These are phyloP conservation scores for Myotis myotis DNA, from an alignment of 2,797 vertebrate species.

Conservation along the genomic window DNA sequence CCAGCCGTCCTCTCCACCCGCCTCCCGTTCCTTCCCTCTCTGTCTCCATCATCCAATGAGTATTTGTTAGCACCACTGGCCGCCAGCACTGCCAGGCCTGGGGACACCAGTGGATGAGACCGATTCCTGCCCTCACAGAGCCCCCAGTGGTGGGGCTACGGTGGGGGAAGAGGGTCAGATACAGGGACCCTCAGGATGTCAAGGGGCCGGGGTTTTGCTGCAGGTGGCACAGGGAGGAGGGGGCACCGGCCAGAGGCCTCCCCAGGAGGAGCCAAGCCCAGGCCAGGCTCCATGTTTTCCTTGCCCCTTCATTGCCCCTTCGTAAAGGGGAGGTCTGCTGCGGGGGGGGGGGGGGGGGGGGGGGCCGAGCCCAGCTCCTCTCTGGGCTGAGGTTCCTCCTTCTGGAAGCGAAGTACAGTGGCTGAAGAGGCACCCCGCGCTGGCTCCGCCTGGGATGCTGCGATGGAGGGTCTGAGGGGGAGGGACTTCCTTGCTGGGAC, in stretches of 20 bases:
- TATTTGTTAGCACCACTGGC: not conserved
- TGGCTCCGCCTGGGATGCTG: not conserved
- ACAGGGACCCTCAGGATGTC: not conserved
- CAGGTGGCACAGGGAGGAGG: not conserved
- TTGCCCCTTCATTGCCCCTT: no score
- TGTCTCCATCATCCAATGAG: not conserved
- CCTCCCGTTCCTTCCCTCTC: not conserved
- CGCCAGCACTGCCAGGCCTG: not conserved
- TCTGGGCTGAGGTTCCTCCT: not conserved
- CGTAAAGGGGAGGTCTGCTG: not conserved
- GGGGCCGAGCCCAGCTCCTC: not conserved
- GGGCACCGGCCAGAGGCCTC: not conserved
- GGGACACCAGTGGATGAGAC: not conserved
- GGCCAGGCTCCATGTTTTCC: not conserved
- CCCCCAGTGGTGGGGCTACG: no score
- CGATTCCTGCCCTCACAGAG: not conserved
- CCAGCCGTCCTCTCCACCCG: rapidly evolving
- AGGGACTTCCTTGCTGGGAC: not conserved
- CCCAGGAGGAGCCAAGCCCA: no score
- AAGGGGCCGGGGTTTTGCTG: not conserved
- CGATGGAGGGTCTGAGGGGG: not conserved
- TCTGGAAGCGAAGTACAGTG: not conserved
- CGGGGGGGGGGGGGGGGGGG: not conserved
- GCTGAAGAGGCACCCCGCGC: not conserved
- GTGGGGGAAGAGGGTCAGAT: not conserved